Conservation (phyloP, 2,113 vertebrate genomes). For the Nibea coibor region DNA sequence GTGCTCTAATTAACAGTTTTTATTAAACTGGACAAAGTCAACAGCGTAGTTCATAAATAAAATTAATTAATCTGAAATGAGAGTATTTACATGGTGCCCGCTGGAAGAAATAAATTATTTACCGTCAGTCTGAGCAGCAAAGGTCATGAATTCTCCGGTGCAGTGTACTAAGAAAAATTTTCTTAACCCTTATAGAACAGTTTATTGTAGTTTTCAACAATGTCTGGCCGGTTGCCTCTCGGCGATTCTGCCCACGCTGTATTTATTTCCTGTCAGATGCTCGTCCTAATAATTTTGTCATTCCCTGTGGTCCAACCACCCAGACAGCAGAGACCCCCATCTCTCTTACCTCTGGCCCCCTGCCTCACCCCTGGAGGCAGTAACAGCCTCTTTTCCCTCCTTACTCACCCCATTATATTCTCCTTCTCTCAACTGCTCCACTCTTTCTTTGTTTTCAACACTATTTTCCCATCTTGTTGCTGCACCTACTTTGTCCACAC, state of each 20-base stretch:
- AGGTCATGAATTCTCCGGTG: conserved; percentile 32
- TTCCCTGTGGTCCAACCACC: conserved; percentile 76
- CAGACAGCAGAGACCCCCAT: conserved; percentile 62
- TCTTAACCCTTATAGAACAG: conserved; percentile 62
- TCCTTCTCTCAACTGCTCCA: conserved; percentile 44
- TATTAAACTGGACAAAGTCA: conserved; percentile 19
- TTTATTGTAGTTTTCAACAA: conserved; percentile 62
- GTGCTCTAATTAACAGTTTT: conserved; percentile 1
- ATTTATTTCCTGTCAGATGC: conserved; percentile 80
- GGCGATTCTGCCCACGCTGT: conserved; percentile 57
- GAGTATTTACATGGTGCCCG: conserved; percentile 12
- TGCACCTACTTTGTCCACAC: conserved; percentile 64
- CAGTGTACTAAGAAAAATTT: conserved; percentile 44
- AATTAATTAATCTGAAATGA: conserved; percentile 12
- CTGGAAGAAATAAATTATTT: conserved; percentile 37
- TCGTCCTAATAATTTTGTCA: conserved; percentile 65
- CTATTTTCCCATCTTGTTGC: conserved; percentile 44
- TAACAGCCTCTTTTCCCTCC: conserved; percentile 42
- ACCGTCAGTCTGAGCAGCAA: conserved; percentile 27
- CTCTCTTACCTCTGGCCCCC: conserved; percentile 51
- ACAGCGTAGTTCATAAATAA: background rate
- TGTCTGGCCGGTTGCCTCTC: conserved; percentile 62
- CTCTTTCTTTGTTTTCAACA: conserved; percentile 25
- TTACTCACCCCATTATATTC: conserved; percentile 21
- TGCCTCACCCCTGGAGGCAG: conserved; percentile 57